Conservation (phyloP, 2,113 vertebrate species). For the Callospermophilus lateralis region DNA sequence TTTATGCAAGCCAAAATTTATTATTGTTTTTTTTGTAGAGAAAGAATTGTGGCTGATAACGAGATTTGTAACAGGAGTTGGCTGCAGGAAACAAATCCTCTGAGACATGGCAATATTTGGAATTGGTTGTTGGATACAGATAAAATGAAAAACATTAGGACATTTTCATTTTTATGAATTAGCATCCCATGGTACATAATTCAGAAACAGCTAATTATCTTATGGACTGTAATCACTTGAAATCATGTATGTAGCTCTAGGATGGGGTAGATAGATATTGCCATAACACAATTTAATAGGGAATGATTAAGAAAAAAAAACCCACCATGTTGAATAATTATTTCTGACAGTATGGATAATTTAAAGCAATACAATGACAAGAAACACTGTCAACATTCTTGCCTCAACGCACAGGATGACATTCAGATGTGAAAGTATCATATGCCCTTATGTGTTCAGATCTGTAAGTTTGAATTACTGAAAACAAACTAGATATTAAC, state of each 20-base stretch:
- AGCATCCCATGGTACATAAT: neutral
- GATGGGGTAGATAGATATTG: neutral
- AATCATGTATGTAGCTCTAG: neutral
- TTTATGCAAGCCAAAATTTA: neutral
- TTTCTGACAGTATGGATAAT: neutral
- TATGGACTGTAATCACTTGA: neutral
- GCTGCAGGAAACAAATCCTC: neutral
- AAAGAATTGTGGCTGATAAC: neutral
- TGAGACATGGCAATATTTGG: neutral
- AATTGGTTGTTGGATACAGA: neutral
- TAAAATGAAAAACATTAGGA: constrained; percentile 6
- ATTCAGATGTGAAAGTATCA: neutral
- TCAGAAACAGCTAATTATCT: constrained; percentile 13
- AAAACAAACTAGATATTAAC: neutral
- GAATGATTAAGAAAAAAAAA: neutral
- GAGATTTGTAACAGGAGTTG: neutral
- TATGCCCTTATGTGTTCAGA: neutral
- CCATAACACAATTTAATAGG: neutral
- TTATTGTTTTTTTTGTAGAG: neutral
- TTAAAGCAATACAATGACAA: neutral
- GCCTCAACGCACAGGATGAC: neutral
- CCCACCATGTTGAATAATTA: neutral
- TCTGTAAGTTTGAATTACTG: neutral
- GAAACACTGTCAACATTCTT: neutral
- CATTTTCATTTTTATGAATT: constrained; percentile 2